These are phyloP conservation scores for Halocynthia roretzi DNA, from an alignment of 23 tunicate genomes.

Conservation along the genomic window DNA sequence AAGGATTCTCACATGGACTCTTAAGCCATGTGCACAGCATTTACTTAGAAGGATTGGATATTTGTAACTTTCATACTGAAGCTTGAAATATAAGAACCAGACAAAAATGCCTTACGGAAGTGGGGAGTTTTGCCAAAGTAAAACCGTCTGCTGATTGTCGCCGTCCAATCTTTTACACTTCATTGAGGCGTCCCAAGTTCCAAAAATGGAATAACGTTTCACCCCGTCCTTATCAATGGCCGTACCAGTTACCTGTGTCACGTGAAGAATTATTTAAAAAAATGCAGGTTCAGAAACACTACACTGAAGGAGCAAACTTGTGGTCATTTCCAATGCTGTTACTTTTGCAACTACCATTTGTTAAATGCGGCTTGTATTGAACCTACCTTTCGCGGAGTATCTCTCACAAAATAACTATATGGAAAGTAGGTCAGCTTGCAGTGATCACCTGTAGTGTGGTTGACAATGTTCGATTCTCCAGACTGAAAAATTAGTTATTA, in stretches of 20 bases:
- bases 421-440: slow-evolving; percentile 89
- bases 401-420: slow-evolving; percentile 92
- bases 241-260: slow-evolving; percentile 68
- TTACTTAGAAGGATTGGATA: too few species aligned
- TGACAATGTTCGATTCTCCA: slow-evolving; percentile 84
- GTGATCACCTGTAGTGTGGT: slow-evolving; percentile 80
- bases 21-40: slow-evolving; percentile 12
- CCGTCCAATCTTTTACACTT: slow-evolving; percentile 75
- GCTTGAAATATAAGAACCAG: too few species aligned
- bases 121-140: slow-evolving; percentile 44
- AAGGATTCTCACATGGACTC: too few species aligned
- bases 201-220: slow-evolving; percentile 59
- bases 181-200: slow-evolving; percentile 91
- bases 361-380: neutral
- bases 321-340: neutral
- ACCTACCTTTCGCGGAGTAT: slow-evolving; percentile 58
- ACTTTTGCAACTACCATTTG: neutral
- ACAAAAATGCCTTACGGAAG: slow-evolving; percentile 40
- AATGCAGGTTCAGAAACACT: neutral
- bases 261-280: neutral
- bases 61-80: too few species aligned
- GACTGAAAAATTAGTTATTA: slow-evolving; percentile 28
- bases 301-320: neutral
- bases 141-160: slow-evolving; percentile 35
- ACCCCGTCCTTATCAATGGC: slow-evolving; percentile 62